A percentile compares a stretch with the other conserved stretches of the same genome.
phyloP scores from a whole-genome alignment of 1,140 invertebrate genomes.

The Formica exsecta region DNA sequence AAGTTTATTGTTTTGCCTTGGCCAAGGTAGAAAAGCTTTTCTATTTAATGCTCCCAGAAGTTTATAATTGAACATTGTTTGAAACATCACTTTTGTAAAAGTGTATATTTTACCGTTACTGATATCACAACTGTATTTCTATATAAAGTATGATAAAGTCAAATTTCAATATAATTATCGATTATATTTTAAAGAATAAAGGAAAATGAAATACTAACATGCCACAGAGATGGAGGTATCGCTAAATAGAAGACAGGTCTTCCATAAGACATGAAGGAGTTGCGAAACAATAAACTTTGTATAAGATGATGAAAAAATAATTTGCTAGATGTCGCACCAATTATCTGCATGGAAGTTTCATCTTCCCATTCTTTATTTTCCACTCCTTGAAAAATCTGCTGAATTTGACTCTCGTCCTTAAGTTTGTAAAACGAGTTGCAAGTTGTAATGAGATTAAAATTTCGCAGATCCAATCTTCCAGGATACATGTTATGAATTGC shows the following conservation, averaged over 20 bases:
- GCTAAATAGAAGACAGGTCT: slow-evolving; percentile 73
- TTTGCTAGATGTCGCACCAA: slow-evolving; percentile 36
- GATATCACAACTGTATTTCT: slow-evolving; percentile 54
- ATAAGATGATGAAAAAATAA: slow-evolving; percentile 67
- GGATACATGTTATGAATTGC: slow-evolving; percentile 57
- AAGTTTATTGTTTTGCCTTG: not conserved
- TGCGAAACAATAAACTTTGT: slow-evolving; percentile 63
- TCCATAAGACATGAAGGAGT: slow-evolving; percentile 65
- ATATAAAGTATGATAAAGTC: slow-evolving; percentile 49
- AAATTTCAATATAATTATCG: slow-evolving; percentile 8
- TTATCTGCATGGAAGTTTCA: slow-evolving; percentile 69
- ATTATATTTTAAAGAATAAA: not conserved
- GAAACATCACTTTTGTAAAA: slow-evolving; percentile 69
- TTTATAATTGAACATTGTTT: slow-evolving; percentile 77
- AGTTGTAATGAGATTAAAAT: slow-evolving; percentile 61
- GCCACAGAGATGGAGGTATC: slow-evolving; percentile 67
- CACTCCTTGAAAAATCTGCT: slow-evolving; percentile 55
- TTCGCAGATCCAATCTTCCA: slow-evolving; percentile 42
- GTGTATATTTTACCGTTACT: not conserved
- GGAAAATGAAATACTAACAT: slow-evolving; percentile 69
- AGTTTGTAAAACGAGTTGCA: not conserved
- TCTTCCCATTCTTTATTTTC: slow-evolving; percentile 68
- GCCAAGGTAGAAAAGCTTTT: slow-evolving; percentile 75
- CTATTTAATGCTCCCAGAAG: slow-evolving; percentile 75
- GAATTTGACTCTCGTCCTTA: not conserved